Evolutionary conservation across 2,797 vertebrate species (phyloP), one percentile per base, ranked within the genome.

Genomic region (Huso huso): DNA sequence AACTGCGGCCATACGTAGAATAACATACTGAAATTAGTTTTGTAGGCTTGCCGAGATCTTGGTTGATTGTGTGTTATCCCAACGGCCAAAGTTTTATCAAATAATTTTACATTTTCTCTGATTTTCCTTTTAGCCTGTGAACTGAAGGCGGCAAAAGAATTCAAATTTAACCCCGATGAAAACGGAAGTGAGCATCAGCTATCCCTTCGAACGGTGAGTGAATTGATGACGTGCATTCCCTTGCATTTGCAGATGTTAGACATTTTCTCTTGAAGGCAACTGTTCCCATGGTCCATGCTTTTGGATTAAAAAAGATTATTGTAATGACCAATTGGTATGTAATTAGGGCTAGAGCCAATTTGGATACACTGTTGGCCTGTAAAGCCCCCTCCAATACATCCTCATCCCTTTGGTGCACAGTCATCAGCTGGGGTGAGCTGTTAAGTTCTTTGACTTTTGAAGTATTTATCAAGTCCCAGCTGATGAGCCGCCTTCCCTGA

Each of bases 171-270:
- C 70, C 94, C 96, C 4, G 92, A 95, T 0, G 93, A 96, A 62
- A 94, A 98, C 72, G 94, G 94, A 65, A 92, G 92, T 18, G 95
- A 97, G 58, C 96, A 98, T 76, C 95, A 97, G 79, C 73, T 99
- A 6, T 97, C 96, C 48, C 70, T 99, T 49, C 91, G 94, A 80
- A 97, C 95, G 87, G 96, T 93, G 77, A 66, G 86, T 83, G 4
- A 1, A 1, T 11, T 23, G 23, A 23, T 3, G 23, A 6, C 15
- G 7, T 13, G 5, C 12, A 11, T 9, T 18, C 10, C 10, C 9
- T 10, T 23, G 23, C 23, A 23, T 23, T 23, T 23, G 23, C 23
- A 23, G 23, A 23, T 23, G 23, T 23, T 23, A 3, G 23, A 23
- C 1, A 8, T 11, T 8, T 12, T 1, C 13, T 64, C 8, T 48